Percentiles rank a stretch among this genome's conserved stretches.
phyloP scores from a whole-genome alignment of 1,140 invertebrate genomes.

The Limonius californicus region DNA sequence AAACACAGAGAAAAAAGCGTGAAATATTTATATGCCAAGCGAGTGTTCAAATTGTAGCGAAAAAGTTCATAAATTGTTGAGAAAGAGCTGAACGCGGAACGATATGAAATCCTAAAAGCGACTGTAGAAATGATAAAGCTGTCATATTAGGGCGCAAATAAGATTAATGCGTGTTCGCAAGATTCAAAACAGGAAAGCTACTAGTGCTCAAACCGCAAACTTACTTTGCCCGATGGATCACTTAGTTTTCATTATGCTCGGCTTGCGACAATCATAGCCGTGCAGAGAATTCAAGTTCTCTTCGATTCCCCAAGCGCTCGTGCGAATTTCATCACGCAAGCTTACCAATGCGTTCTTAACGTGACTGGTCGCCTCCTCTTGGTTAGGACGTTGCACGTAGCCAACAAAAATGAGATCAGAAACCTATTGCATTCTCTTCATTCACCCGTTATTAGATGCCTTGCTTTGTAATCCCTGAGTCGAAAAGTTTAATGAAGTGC shows the following conservation, averaged over 20 bases:
- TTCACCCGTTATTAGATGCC: background rate
- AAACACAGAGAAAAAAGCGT: too few species aligned
- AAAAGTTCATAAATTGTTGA: slow-evolving; percentile 1
- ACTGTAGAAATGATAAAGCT: background rate
- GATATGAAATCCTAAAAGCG: background rate
- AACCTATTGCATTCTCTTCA: background rate
- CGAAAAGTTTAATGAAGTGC: too few species aligned
- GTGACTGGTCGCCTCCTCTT: slow-evolving; percentile 15
- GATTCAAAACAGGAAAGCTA: background rate
- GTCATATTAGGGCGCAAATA: slow-evolving; percentile 4
- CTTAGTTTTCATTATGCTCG: slow-evolving; percentile 24
- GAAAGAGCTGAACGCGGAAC: background rate
- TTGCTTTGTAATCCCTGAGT: background rate
- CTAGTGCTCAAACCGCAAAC: slow-evolving; percentile 3
- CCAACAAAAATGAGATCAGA: background rate
- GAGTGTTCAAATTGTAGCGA: background rate
- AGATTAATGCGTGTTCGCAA: background rate
- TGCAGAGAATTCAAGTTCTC: slow-evolving; percentile 23
- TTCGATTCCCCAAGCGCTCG: slow-evolving; percentile 21
- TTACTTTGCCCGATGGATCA: slow-evolving; percentile 5
- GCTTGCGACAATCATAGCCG: slow-evolving; percentile 24
- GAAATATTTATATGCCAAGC: background rate
- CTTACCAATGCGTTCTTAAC: slow-evolving; percentile 10
- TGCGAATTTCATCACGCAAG: slow-evolving; percentile 24
- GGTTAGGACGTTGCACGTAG: background rate